A percentile compares a stretch with the other conserved stretches of the same genome.
These are phyloP conservation scores for Symphodus melops DNA, from an alignment of 2,113 vertebrate species.

Conservation along the genomic window DNA sequence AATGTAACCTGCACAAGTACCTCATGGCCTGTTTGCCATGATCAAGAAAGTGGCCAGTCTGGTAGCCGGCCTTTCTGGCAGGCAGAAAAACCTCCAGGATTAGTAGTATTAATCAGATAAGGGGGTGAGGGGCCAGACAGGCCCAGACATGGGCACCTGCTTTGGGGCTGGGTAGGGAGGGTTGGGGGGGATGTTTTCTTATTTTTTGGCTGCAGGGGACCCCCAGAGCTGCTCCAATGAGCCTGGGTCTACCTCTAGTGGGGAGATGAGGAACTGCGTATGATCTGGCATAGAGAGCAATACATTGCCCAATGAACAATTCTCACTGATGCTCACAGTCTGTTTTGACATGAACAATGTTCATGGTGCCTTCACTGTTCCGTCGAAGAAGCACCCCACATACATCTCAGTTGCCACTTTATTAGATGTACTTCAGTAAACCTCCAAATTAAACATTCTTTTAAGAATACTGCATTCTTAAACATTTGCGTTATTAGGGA, in stretches of 20 bases:
- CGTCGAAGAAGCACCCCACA: background rate
- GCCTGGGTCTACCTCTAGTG: constrained; percentile 93
- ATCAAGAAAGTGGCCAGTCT: constrained; percentile 82
- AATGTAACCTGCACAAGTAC: constrained; percentile 65
- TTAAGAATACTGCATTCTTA: too few relatives aligned
- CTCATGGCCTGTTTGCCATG: constrained; percentile 56
- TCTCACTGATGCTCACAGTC: background rate
- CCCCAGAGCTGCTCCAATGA: constrained; percentile 67
- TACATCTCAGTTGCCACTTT: too few relatives aligned
- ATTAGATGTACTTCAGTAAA: too few relatives aligned
- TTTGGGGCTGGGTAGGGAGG: constrained; percentile 66
- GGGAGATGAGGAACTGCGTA: constrained; percentile 49
- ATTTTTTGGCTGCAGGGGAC: constrained; percentile 56
- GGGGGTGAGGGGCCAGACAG: constrained; percentile 73
- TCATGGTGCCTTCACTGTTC: background rate
- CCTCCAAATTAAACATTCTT: too few relatives aligned
- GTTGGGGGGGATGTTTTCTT: background rate
- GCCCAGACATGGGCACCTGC: constrained; percentile 82
- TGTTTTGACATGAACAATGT: background rate
- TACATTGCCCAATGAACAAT: background rate
- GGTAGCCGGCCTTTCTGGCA: constrained; percentile 86
- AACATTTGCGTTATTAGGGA: too few relatives aligned
- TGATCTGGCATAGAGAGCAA: background rate
- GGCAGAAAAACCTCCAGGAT: constrained; percentile 88
- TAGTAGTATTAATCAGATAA: constrained; percentile 93